Conservation (phyloP, 2,113 vertebrate genomes). For the Oryzias javanicus region DNA sequence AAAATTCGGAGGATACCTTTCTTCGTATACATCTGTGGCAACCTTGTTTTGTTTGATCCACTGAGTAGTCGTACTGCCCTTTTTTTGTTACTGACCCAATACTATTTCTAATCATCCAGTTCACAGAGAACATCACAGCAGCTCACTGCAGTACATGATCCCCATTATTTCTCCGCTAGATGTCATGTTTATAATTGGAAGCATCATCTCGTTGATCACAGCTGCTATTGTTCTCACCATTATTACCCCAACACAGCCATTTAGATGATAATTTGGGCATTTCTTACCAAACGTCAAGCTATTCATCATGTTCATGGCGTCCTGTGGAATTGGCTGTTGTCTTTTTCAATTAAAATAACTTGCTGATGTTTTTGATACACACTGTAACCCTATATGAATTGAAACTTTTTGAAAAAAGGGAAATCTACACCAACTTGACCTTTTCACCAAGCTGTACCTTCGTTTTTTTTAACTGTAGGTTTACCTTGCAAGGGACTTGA, state of each 20-base stretch:
- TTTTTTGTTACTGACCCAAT: slow-evolving; percentile 54
- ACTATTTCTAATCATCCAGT: slow-evolving; percentile 59
- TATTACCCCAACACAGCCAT: slow-evolving; percentile 65
- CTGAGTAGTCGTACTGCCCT: slow-evolving; percentile 37
- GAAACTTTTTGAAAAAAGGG: slow-evolving; percentile 27
- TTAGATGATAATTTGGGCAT: slow-evolving; percentile 70
- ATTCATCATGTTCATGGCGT: slow-evolving; percentile 51
- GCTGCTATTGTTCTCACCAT: slow-evolving; percentile 60
- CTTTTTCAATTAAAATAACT: slow-evolving; percentile 29
- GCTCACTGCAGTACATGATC: slow-evolving; percentile 61
- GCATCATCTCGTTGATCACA: slow-evolving; percentile 71
- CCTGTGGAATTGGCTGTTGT: slow-evolving; percentile 50
- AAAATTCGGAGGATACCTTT: not conserved
- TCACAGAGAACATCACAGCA: slow-evolving; percentile 58
- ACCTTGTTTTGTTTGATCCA: slow-evolving; percentile 45
- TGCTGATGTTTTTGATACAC: slow-evolving; percentile 38
- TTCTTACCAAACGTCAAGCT: slow-evolving; percentile 46
- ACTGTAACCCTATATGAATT: slow-evolving; percentile 14
- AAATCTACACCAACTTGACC: slow-evolving; percentile 48
- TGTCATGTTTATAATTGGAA: slow-evolving; percentile 71
- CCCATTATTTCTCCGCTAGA: slow-evolving; percentile 67
- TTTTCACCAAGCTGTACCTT: slow-evolving; percentile 41
- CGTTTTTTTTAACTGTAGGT: slow-evolving; percentile 11
- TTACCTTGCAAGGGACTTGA: slow-evolving; percentile 41
- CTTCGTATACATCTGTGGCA: slow-evolving; percentile 14